Evolutionary conservation across 2,888 invertebrate species (phyloP), one percentile per base, ranked within the genome.

Genomic region (Acrobasis suavella): DNA sequence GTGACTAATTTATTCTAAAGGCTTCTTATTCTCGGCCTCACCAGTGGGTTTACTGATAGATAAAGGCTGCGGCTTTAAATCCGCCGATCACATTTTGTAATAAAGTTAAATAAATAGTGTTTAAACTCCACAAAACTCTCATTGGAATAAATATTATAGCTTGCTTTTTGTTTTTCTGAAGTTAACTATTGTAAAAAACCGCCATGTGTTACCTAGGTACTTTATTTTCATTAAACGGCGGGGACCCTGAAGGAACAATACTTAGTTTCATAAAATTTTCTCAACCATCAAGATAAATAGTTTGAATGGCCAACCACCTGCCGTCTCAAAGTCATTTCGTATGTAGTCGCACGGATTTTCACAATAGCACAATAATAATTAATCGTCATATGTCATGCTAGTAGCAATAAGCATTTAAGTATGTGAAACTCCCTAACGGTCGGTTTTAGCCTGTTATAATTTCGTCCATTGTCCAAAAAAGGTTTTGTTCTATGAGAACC

Each of bases 401-500:
- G 80, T 79, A 76, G 85, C 85, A 86, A 86, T 87, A 86, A 86
- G 79, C 85, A 81, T 86, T 83, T 89, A 88, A 88, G 85, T 86
- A 92, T 90, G 92, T 91, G 92, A 91, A 92, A 86, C 79, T 82
- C 73, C 73, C 74, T 82, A 85, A 84, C 83, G 82, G 83, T 77
- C 78, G 77, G 80, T 85, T 82, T 86, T 86, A 85, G 85, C 80
- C 85, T 85, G 87, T 87, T 90, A 91, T 89, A 90, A 88, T 91
- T 91, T 88, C 76, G 86, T 85, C 87, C 81, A 91, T 92, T 92
- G 91, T 92, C 91, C 90, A 82, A 86, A 85, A 69, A 82, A 73
- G 77, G 80, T 81, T 86, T 89, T 84, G 87, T 91, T 89, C 88
- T 90, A 86, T 91, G 92, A 81, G 92, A 92, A 92, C 91, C 82